phyloP scores from a whole-genome alignment of 1,140 invertebrate genomes.

The Drosophila sulfurigaster region DNA sequence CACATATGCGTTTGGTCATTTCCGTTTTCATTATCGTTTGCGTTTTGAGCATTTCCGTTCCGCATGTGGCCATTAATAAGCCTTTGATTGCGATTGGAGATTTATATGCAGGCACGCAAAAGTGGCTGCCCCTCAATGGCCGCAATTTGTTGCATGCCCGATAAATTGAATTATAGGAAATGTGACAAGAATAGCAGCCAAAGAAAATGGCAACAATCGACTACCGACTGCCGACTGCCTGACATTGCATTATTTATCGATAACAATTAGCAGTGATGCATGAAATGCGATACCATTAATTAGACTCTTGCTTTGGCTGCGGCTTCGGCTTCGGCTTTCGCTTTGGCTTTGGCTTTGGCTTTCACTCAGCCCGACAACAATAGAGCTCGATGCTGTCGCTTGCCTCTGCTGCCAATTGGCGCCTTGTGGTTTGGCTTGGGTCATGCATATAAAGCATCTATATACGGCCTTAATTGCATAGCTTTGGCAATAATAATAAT shows the following conservation, averaged over 20 bases:
- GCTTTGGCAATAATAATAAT: constrained; percentile 31
- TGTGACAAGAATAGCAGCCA: constrained; percentile 1
- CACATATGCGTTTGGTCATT: constrained; percentile 11
- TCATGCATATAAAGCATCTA: constrained; percentile 44
- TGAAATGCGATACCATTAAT: constrained; percentile 83
- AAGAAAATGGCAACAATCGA: not conserved
- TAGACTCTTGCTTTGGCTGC: constrained; percentile 46
- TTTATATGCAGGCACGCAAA: constrained; percentile 38
- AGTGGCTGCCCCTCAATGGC: not conserved
- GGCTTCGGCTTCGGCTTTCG: not conserved
- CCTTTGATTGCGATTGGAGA: constrained; percentile 33
- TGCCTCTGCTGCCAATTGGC: constrained; percentile 18
- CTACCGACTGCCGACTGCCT: constrained; percentile 8
- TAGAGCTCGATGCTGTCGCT: not conserved
- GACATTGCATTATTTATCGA: constrained; percentile 77
- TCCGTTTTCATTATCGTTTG: constrained; percentile 22
- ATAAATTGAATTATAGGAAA: constrained; percentile 65
- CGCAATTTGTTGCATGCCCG: constrained; percentile 12
- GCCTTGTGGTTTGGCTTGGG: constrained; percentile 34
- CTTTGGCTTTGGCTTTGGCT: not conserved
- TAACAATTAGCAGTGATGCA: constrained; percentile 82
- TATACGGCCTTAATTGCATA: constrained; percentile 23
- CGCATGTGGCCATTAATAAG: constrained; percentile 43
- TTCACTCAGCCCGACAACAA: not conserved
- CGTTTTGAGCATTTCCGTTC: constrained; percentile 23